phyloP scores from a whole-genome alignment of 2,888 invertebrate species.

The Elaeidobius kamerunicus region DNA sequence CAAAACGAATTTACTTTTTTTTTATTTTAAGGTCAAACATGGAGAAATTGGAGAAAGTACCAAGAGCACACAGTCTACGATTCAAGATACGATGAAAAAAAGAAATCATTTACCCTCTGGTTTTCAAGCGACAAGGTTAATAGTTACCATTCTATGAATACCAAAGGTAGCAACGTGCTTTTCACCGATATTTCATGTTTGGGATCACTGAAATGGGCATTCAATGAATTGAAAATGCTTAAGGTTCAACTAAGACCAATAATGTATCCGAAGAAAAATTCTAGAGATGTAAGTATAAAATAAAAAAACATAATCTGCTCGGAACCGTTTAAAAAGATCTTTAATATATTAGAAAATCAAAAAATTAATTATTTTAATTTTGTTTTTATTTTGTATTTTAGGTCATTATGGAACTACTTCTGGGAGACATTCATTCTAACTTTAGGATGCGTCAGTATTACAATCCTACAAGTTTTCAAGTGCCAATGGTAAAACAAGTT shows the following conservation, averaged over 20 bases:
- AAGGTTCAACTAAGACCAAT: constrained; percentile 51
- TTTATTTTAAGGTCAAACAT: constrained; percentile 40
- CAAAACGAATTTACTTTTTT: neutral
- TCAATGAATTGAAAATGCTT: constrained; percentile 56
- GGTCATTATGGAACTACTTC: constrained; percentile 50
- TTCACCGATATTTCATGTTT: constrained; percentile 51
- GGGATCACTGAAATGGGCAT: constrained; percentile 51
- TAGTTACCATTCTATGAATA: constrained; percentile 35
- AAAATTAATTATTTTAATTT: neutral
- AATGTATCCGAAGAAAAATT: constrained; percentile 25
- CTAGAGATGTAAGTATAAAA: constrained; percentile 26
- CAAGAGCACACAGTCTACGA: constrained; percentile 45
- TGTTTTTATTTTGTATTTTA: constrained; percentile 8
- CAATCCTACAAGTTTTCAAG: constrained; percentile 55
- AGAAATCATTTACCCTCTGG: constrained; percentile 37
- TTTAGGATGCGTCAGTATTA: constrained; percentile 48
- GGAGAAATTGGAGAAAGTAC: constrained; percentile 44
- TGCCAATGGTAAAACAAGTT: constrained; percentile 49
- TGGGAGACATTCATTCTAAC: constrained; percentile 55
- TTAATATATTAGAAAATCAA: no score
- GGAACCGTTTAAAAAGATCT: no score
- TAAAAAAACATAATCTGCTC: no score
- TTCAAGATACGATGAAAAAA: constrained; percentile 37
- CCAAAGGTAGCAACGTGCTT: constrained; percentile 37
- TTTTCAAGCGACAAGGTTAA: constrained; percentile 33